A percentile compares a stretch with the other conserved stretches of the same genome.
phyloP scores from a whole-genome alignment of 53 echinoderm and acorn worm genomes.

The Zoroaster sp. region DNA sequence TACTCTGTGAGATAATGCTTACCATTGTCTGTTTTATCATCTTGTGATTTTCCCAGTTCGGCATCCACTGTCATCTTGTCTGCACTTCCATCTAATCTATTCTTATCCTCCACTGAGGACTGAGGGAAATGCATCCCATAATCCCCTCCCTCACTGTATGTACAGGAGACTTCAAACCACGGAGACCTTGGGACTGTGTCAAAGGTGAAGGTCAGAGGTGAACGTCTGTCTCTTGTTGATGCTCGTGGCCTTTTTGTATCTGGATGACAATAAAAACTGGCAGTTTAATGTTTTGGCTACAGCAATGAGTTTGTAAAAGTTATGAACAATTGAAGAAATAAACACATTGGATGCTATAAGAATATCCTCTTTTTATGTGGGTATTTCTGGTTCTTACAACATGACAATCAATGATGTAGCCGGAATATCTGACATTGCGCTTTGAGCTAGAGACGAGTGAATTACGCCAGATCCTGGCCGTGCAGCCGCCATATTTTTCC shows the following conservation, averaged over 20 bases:
- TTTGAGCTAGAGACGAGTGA: no score
- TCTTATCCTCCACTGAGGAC: neutral
- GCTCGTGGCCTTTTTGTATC: neutral
- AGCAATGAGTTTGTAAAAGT: no score
- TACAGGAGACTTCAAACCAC: conserved; percentile 56
- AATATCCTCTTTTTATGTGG: no score
- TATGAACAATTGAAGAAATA: no score
- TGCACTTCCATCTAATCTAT: neutral
- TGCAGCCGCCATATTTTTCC: no score
- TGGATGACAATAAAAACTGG: no score
- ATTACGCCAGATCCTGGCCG: no score
- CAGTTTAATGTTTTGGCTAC: no score
- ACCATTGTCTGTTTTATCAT: neutral
- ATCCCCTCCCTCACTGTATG: conserved; percentile 16
- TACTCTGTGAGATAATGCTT: neutral
- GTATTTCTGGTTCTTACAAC: no score
- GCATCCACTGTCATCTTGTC: neutral
- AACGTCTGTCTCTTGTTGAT: neutral
- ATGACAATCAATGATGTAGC: no score
- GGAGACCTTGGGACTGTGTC: neutral
- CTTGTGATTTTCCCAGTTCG: neutral
- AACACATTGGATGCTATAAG: no score
- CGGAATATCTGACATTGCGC: no score
- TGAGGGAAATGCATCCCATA: conserved; percentile 4
- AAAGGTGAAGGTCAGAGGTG: conserved; percentile 30